Base-by-base conservation (phyloP, 2,113 vertebrate species). In the Melanostigma gelatinosum region DNA sequence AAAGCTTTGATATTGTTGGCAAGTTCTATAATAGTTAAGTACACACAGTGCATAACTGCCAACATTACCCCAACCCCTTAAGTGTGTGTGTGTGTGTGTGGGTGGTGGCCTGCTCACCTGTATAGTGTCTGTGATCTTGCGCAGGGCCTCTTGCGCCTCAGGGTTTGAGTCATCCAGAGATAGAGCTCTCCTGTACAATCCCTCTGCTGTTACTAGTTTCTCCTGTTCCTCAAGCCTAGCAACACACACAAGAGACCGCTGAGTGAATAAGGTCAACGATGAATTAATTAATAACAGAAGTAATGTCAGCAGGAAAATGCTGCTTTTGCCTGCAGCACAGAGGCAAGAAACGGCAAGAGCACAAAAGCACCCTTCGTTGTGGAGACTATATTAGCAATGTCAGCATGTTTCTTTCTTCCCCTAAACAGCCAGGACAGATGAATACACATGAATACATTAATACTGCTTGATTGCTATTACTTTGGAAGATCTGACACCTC, bases 151-250 rank as follows among this genome's bases (percentile, higher is more conserved):
- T 88, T 96, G 94, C 8, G 97, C 98, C 82, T 99, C 97, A 74
- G 95, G 93, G 85, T 97, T 98, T 1, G 94, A 94, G 38, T 96
- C 95, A 85, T 99, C 97, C 67, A 99, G 91, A 57, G 92, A 88
- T 77, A 98, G 89, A 27, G 97, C 98, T 94, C 94, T 97, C 82
- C 96, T 95, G 88, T 99, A 99, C 75, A 97, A 93, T 81, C 94
- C 96, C 85, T 99, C 97, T 8, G 98, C 98, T 85, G 97, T 99
- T 57, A 97, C 88, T 9, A 98, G 93, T 84, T 99, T 98, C 16
- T 99, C 97, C 87, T 99, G 97, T 83, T 98, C 97, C 92, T 99
- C 97, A 68, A 99, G 93, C 85, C 98, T 99, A 81, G 5, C 44
- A 0, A 62, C 0, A 75, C 16, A 75, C 9, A 73, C 29, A 72